phyloP scores from a whole-genome alignment of 2,888 invertebrate genomes.

The Ctenicera cuprea region DNA sequence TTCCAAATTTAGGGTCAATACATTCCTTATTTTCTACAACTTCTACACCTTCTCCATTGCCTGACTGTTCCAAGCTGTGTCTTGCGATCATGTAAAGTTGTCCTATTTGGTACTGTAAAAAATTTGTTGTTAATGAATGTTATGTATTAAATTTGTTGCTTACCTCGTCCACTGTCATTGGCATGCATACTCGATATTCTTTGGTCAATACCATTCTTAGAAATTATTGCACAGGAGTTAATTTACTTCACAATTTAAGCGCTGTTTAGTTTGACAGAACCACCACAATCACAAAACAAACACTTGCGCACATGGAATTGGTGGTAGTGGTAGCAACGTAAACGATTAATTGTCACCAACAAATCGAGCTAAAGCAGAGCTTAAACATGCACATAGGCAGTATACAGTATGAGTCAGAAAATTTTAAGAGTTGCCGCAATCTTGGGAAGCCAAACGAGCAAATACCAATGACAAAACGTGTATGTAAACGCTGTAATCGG shows the following conservation, averaged over 20 bases:
- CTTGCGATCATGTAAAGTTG: slow-evolving; percentile 97
- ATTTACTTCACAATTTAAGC: slow-evolving; percentile 6
- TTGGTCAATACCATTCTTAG: slow-evolving; percentile 86
- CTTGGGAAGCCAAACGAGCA: no score
- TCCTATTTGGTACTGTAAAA: slow-evolving; percentile 88
- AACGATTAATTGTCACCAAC: neutral
- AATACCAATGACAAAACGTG: no score
- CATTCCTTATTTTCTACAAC: slow-evolving; percentile 90
- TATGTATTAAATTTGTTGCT: slow-evolving; percentile 53
- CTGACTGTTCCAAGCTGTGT: slow-evolving; percentile 93
- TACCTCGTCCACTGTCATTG: slow-evolving; percentile 94
- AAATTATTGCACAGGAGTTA: neutral
- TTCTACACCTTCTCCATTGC: slow-evolving; percentile 93
- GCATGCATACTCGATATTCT: slow-evolving; percentile 95
- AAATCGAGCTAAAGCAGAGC: neutral
- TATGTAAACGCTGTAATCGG: no score
- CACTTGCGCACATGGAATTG: slow-evolving; percentile 2
- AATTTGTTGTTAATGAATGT: neutral
- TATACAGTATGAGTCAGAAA: neutral
- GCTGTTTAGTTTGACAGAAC: neutral
- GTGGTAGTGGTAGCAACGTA: neutral
- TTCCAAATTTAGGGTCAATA: slow-evolving; percentile 85
- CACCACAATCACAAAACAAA: no score
- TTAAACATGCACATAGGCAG: no score
- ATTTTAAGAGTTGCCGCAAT: no score